These are phyloP conservation scores for Ophion slaviceki DNA, from an alignment of 2,888 invertebrate genomes.

Conservation along the genomic window DNA sequence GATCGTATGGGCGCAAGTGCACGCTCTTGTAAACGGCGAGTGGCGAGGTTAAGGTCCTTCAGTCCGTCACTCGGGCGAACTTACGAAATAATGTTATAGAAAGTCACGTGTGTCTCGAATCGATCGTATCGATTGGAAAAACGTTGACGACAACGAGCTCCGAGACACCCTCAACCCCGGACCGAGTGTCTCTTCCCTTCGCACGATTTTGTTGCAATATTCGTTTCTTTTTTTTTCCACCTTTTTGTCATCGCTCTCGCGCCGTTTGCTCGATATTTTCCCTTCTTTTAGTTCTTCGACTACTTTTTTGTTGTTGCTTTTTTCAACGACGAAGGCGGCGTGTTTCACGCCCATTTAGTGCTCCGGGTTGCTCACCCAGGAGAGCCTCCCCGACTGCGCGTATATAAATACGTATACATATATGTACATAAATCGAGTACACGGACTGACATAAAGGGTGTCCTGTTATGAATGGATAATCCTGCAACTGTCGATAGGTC, in stretches of 20 bases:
- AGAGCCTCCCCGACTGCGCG: constrained; percentile 28
- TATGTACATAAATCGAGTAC: constrained; percentile 4
- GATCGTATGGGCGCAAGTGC: background rate
- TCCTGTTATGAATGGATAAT: no score
- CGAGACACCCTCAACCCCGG: constrained; percentile 4
- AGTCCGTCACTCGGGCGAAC: background rate
- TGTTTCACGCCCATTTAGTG: constrained; percentile 29
- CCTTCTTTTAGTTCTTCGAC: background rate
- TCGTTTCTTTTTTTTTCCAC: background rate
- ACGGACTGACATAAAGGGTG: background rate
- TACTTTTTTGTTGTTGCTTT: constrained; percentile 16
- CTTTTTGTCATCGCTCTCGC: constrained; percentile 43
- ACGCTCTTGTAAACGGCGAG: background rate
- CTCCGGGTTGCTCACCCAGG: constrained; percentile 21
- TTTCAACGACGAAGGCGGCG: constrained; percentile 42
- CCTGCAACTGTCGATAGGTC: no score
- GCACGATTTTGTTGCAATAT: constrained; percentile 8
- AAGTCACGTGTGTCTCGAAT: constrained; percentile 37
- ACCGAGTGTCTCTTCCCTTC: background rate
- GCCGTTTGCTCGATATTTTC: background rate
- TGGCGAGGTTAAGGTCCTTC: background rate
- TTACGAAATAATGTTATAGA: constrained; percentile 33
- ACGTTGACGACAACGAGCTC: constrained; percentile 26
- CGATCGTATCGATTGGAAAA: constrained; percentile 54
- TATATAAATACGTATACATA: background rate